These are phyloP conservation scores for Parascotia fuliginaria DNA, from an alignment of 2,888 invertebrate species.

Conservation along the genomic window DNA sequence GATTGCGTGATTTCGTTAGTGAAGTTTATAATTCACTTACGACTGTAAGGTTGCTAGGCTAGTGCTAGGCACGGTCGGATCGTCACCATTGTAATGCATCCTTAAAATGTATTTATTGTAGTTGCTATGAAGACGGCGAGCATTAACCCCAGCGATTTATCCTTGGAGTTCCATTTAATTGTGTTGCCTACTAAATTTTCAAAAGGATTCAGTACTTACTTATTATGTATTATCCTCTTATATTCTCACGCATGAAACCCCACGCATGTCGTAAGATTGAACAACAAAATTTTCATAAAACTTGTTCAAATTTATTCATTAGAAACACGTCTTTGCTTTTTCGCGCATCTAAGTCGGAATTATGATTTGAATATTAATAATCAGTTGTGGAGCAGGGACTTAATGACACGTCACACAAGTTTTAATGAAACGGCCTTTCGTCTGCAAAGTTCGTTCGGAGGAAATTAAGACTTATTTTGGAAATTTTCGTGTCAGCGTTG, in stretches of 20 bases:
- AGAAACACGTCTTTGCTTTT: constrained; percentile 77
- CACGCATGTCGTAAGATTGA: constrained; percentile 2
- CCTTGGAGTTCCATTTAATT: constrained; percentile 42
- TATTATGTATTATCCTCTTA: constrained; percentile 40
- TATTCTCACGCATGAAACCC: constrained; percentile 10
- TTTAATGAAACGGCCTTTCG: constrained; percentile 79
- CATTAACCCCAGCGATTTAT: constrained; percentile 30
- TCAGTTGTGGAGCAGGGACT: constrained; percentile 64
- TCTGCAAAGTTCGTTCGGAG: constrained; percentile 67
- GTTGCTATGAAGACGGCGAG: constrained; percentile 25
- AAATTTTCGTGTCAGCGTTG: constrained; percentile 64
- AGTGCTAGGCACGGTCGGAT: too few relatives aligned
- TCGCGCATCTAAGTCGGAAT: constrained; percentile 67
- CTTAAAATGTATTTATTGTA: neutral
- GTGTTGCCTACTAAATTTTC: constrained; percentile 27
- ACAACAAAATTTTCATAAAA: constrained; percentile 8
- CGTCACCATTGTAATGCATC: neutral
- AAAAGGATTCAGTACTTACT: constrained; percentile 36
- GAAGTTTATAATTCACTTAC: too few relatives aligned
- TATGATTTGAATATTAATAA: constrained; percentile 83
- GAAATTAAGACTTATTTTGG: constrained; percentile 70
- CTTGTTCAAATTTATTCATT: constrained; percentile 66
- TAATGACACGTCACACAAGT: constrained; percentile 84
- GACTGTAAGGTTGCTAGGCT: too few relatives aligned
- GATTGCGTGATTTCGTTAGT: too few relatives aligned